These are phyloP conservation scores for Pollenia angustigena DNA, from an alignment of 2,888 invertebrate genomes.

Conservation along the genomic window DNA sequence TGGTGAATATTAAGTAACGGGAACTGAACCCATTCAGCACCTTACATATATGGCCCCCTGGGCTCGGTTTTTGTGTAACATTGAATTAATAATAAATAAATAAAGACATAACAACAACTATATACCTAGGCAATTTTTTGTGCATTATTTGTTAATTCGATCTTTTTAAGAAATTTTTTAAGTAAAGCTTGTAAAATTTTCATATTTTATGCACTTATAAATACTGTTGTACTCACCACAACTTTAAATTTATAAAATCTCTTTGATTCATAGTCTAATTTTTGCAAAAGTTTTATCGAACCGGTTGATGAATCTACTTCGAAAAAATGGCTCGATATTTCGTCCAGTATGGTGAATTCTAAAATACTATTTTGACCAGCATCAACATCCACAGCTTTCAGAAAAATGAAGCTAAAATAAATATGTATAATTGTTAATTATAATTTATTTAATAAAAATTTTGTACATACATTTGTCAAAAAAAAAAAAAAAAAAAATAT, in stretches of 20 bases:
- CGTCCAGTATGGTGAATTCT: constrained; percentile 93
- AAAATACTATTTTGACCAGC: constrained; percentile 93
- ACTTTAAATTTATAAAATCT: constrained; percentile 91
- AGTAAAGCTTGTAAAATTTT: not conserved
- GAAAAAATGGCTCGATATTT: constrained; percentile 91
- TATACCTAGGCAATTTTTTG: too few species aligned
- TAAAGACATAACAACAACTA: too few species aligned
- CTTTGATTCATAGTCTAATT: constrained; percentile 92
- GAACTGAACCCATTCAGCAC: too few species aligned
- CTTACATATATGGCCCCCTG: too few species aligned
- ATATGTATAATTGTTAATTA: not conserved
- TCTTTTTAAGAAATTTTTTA: not conserved
- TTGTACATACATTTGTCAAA: too few species aligned
- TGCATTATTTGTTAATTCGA: too few species aligned
- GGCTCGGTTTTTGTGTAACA: too few species aligned
- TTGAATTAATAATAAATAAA: too few species aligned
- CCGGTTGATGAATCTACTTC: constrained; percentile 95
- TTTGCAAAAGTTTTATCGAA: constrained; percentile 90
- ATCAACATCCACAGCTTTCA: constrained; percentile 93
- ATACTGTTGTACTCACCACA: constrained; percentile 85
- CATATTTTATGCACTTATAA: not conserved
- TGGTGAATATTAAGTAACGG: too few species aligned
- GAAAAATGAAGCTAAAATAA: constrained; percentile 89
- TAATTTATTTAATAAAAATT: not conserved
- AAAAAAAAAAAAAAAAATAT: too few species aligned